These are phyloP conservation scores for Griposia aprilina DNA, from an alignment of 2,888 invertebrate genomes.

Conservation along the genomic window DNA sequence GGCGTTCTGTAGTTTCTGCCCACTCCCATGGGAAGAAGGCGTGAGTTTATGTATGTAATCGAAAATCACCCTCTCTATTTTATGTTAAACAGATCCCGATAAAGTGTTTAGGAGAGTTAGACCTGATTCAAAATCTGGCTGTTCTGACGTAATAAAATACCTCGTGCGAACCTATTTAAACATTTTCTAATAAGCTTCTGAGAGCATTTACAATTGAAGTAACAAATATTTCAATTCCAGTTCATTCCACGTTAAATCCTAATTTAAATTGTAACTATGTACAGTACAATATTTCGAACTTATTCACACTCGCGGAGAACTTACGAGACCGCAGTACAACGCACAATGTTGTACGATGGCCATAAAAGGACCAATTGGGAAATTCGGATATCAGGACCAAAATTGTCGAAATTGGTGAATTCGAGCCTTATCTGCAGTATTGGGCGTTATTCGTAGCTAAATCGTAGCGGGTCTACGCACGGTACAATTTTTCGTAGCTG, in stretches of 20 bases:
- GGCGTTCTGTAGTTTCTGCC: too few species aligned
- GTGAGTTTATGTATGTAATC: too few species aligned
- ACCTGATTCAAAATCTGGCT: not conserved
- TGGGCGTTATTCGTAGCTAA: conserved; percentile 53
- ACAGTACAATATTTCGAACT: conserved; percentile 46
- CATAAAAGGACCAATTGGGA: conserved; percentile 50
- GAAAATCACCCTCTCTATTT: not conserved
- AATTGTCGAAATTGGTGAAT: conserved; percentile 43
- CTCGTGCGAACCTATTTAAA: not conserved
- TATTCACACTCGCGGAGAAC: conserved; percentile 41
- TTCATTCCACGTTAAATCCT: conserved; percentile 26
- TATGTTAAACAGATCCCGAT: not conserved
- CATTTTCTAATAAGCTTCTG: conserved; percentile 7
- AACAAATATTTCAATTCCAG: conserved; percentile 32
- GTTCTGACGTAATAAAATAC: conserved; percentile 18
- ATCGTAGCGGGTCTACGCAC: conserved; percentile 58
- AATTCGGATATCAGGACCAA: conserved; percentile 55
- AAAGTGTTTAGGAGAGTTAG: not conserved
- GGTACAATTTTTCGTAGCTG: conserved; percentile 62
- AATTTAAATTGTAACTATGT: conserved; percentile 42
- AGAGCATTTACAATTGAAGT: conserved; percentile 18
- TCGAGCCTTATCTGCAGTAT: conserved; percentile 29
- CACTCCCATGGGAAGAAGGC: too few species aligned
- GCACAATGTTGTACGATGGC: conserved; percentile 38
- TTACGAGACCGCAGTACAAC: conserved; percentile 57